Evolutionary conservation across 2,113 vertebrate genomes (phyloP).

Genomic region (Calidris pygmaea): DNA sequence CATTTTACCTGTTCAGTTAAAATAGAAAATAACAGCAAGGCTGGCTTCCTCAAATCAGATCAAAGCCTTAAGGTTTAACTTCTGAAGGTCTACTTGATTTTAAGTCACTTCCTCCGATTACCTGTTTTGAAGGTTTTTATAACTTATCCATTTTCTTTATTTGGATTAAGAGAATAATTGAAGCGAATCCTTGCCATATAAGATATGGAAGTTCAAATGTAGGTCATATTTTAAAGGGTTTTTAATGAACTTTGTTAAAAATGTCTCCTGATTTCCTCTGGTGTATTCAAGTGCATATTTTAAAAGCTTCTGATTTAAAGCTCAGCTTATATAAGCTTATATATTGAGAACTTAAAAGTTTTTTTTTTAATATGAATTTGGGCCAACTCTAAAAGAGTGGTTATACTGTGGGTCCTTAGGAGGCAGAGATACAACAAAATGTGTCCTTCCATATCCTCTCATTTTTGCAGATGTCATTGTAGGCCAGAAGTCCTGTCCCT

Average conservation of each 20-base stretch:
- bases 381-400: neutral
- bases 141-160: neutral
- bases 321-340: neutral
- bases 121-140: slow-evolving; percentile 41
- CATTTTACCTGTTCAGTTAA: neutral
- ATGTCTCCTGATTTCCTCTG: slow-evolving; percentile 41
- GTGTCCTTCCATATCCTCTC: neutral
- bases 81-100: neutral
- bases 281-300: slow-evolving; percentile 15
- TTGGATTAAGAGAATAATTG: slow-evolving; percentile 62
- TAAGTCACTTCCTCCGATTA: neutral
- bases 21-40: neutral
- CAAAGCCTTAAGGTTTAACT: neutral
- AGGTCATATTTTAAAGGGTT: slow-evolving; percentile 39
- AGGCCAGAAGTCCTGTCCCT: neutral
- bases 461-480: neutral
- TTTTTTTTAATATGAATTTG: neutral
- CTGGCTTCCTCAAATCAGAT: neutral
- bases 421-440: neutral
- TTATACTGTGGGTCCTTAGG: neutral
- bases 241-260: slow-evolving; percentile 55
- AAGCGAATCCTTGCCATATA: slow-evolving; percentile 19
- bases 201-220: slow-evolving; percentile 44
- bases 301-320: slow-evolving; percentile 48
- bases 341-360: neutral